Conservation (phyloP, 2,888 invertebrate genomes). For the Sphinx pinastri region DNA sequence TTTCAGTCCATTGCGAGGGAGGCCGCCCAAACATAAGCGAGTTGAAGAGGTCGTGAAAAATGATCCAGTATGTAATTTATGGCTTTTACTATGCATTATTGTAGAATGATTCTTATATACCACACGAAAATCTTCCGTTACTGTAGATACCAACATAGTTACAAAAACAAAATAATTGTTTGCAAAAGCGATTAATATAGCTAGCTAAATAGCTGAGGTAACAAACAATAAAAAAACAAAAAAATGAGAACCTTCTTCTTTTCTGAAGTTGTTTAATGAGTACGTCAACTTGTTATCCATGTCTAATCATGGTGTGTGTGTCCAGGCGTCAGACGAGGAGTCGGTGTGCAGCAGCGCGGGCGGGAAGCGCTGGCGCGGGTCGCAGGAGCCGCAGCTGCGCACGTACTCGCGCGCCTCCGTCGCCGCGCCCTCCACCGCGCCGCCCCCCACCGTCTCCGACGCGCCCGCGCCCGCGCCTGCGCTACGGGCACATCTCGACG, state of each 20-base stretch:
- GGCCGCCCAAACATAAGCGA: constrained; percentile 76
- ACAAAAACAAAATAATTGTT: no score
- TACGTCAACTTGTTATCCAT: no score
- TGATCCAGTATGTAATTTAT: constrained; percentile 56
- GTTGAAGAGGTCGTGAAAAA: constrained; percentile 70
- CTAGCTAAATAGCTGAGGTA: no score
- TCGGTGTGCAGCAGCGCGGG: constrained; percentile 64
- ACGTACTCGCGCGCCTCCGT: constrained; percentile 37
- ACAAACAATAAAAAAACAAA: no score
- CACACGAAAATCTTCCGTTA: no score
- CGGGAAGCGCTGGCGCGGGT: constrained; percentile 61
- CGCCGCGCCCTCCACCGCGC: constrained; percentile 86
- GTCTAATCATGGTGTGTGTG: not conserved
- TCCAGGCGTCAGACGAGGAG: constrained; percentile 72
- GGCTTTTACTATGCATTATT: no score
- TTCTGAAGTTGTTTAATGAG: no score
- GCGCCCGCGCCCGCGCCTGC: constrained; percentile 39
- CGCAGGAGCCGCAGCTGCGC: constrained; percentile 70
- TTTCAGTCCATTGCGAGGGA: constrained; percentile 59
- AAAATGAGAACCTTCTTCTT: no score
- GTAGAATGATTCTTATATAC: no score
- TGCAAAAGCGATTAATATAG: no score
- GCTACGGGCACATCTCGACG: constrained; percentile 41
- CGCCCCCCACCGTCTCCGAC: constrained; percentile 35
- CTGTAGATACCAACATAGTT: no score